Evolutionary conservation across 1,140 invertebrate species (phyloP), one percentile per base, ranked within the genome.

Genomic region (Drosophila bifasciata): DNA sequence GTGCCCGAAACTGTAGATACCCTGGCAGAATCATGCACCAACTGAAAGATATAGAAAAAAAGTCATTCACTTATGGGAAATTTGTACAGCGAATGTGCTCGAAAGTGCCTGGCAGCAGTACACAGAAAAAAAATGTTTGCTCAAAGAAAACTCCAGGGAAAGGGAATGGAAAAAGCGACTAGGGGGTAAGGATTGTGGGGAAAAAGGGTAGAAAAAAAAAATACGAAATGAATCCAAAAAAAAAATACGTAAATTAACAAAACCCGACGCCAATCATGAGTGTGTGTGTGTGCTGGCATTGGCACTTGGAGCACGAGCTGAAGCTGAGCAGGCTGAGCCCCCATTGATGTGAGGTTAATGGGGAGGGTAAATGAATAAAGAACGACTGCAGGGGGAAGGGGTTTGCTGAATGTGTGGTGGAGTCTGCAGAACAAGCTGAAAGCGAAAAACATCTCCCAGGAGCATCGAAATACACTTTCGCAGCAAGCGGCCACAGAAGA

Each of bases 231-330:
- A 53, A 19, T 32, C 16, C 15, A 41, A 74, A 76, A 21, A 21
- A 21, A 21, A 63, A 68, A 79, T 59, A 69, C 80, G 80, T 69
- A 84, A 85, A 84, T 85, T 79, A 85, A 85, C 76, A 85, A 79
- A 85, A 85, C 75, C 79, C 84, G 79, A 76, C 76, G 71, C 79
- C 79, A 84, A 84, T 84, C 79, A 84, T 84, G 76, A 58, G 49
- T 57, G 59, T 57, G 40, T 57, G 59, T 57, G 40, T 58, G 39
- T 56, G 41, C 23, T 9, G 40, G n/a, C 11, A 36, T 36, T 36
- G 32, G 32, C 32, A 36, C 32, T 36, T 36, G 11, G 11, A 36
- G 32, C 32, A 36, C 32, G 32, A 36, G 32, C 9, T 4, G 11
- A 9, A 32, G 28, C 8, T 9, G 32, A 13, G 32, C 32, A 32